phyloP scores from a whole-genome alignment of 1,140 invertebrate species.

The Pseudomyrmex sp. region DNA sequence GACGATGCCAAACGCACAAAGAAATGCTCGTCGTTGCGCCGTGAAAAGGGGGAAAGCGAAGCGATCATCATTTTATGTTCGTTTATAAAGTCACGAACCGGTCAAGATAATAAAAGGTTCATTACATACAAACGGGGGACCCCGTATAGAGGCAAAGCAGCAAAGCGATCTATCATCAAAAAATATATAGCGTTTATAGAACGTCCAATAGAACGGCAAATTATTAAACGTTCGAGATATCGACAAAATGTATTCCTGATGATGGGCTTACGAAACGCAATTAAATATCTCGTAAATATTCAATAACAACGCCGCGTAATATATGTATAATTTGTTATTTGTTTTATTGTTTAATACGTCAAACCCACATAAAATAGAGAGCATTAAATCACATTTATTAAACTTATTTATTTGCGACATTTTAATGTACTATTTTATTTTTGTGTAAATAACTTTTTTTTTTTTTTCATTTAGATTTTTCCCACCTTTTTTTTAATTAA shows the following conservation, averaged over 20 bases:
- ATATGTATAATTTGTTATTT: background rate
- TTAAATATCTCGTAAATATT: conserved; percentile 31
- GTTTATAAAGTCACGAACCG: conserved; percentile 43
- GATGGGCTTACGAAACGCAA: conserved; percentile 3
- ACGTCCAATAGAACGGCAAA: conserved; percentile 6
- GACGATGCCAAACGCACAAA: conserved; percentile 53
- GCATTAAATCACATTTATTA: background rate
- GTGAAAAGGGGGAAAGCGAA: background rate
- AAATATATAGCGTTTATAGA: conserved; percentile 16
- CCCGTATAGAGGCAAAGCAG: conserved; percentile 23
- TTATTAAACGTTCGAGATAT: conserved; percentile 23
- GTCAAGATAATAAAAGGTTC: conserved; percentile 46
- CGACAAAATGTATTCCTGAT: conserved; percentile 11
- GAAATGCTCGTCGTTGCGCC: conserved; percentile 39
- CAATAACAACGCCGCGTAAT: background rate
- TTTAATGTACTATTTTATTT: too few species aligned
- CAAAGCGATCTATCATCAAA: conserved; percentile 43
- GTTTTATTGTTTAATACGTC: background rate
- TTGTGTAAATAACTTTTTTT: background rate
- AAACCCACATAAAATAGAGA: background rate
- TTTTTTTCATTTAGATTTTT: background rate
- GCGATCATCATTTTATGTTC: conserved; percentile 52
- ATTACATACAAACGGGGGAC: conserved; percentile 29
- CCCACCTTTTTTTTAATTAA: too few species aligned
- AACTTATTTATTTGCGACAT: too few species aligned